Conservation (phyloP, 2,888 invertebrate genomes). For the Aphodius granarius region DNA sequence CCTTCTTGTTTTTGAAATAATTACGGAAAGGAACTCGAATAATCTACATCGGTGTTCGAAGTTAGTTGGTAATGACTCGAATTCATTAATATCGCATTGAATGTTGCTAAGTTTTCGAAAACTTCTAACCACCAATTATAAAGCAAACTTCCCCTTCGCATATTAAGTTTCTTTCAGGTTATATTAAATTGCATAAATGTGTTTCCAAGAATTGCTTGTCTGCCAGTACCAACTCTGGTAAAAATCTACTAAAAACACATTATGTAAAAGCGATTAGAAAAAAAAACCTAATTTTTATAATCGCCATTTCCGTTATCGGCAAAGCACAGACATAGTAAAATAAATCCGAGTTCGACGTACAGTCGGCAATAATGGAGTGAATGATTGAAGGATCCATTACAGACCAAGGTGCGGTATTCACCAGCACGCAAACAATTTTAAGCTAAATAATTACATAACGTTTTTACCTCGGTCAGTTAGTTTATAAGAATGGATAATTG, state of each 20-base stretch:
- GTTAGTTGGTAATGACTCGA: not conserved
- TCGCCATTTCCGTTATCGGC: conserved; percentile 32
- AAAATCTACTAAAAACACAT: too few relatives aligned
- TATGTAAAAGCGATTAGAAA: not conserved
- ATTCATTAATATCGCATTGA: not conserved
- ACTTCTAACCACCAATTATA: not conserved
- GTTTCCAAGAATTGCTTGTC: not conserved
- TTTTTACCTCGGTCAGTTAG: too few relatives aligned
- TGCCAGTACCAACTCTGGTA: too few relatives aligned
- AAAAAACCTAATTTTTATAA: conserved; percentile 29
- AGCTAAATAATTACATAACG: conserved; percentile 35
- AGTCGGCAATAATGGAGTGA: conserved; percentile 28
- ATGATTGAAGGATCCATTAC: conserved; percentile 33
- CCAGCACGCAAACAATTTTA: conserved; percentile 33
- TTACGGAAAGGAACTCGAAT: not conserved
- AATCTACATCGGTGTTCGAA: not conserved
- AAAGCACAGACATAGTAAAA: conserved; percentile 29
- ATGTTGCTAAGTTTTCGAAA: not conserved
- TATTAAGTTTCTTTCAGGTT: not conserved
- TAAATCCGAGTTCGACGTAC: conserved; percentile 31
- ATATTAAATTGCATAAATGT: not conserved
- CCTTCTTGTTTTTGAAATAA: not conserved
- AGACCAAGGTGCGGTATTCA: conserved; percentile 33
- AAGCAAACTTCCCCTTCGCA: not conserved
- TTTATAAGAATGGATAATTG: not conserved